Evolutionary conservation across 1,140 invertebrate species (phyloP).

Genomic region (Colletes gigas): DNA sequence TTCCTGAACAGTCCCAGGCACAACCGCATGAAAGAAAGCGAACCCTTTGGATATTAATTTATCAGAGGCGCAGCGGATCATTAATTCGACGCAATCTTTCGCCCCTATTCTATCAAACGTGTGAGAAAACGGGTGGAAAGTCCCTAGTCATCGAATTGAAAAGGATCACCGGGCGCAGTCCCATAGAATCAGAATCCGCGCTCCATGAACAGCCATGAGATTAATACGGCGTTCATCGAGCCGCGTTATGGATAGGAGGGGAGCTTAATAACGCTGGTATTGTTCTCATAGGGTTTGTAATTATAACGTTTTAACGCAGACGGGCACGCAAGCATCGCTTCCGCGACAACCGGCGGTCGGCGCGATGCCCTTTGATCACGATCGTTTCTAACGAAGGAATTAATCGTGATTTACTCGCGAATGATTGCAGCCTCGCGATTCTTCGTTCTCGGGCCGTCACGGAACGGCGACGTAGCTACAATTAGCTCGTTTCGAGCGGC

Average conservation of each 20-base stretch:
- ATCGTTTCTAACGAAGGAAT: conserved; percentile 45
- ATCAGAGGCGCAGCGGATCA: no score
- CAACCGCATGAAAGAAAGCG: no score
- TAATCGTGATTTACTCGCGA: conserved; percentile 37
- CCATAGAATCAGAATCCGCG: conserved; percentile 1
- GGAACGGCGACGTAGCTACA: conserved; percentile 25
- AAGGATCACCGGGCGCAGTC: not conserved
- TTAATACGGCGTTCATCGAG: not conserved
- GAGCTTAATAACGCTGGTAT: conserved; percentile 29
- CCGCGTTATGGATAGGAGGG: conserved; percentile 17
- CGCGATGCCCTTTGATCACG: conserved; percentile 36
- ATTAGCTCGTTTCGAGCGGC: conserved; percentile 47
- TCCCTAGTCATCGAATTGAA: not conserved
- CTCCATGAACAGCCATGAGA: not conserved
- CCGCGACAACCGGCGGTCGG: conserved; percentile 33
- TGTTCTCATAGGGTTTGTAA: conserved; percentile 26
- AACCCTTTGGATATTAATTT: no score
- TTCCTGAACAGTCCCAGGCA: no score
- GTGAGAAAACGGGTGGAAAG: conserved; percentile 5
- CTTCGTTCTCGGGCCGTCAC: conserved; percentile 2
- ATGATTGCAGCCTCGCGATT: conserved; percentile 15
- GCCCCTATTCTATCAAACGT: not conserved
- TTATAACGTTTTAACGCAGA: conserved; percentile 41
- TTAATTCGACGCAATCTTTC: no score
- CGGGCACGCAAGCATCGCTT: not conserved